phyloP scores from a whole-genome alignment of 2,113 vertebrate genomes.

The Upupa epops region DNA sequence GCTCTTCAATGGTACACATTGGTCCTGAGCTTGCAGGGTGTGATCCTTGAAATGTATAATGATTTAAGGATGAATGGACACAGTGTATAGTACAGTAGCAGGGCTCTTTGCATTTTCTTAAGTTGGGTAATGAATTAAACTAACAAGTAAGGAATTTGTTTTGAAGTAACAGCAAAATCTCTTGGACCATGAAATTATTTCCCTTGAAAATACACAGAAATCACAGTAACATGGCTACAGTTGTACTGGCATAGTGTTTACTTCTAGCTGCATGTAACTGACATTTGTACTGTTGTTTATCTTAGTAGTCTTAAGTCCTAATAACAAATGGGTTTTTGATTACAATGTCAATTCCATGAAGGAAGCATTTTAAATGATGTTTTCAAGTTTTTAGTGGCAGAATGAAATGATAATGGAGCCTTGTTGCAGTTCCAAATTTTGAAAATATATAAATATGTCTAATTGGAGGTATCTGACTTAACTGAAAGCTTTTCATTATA shows the following conservation, averaged over 20 bases:
- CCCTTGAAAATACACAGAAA: neutral
- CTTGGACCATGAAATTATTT: neutral
- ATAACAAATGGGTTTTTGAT: neutral
- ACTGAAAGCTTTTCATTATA: neutral
- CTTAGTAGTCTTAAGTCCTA: neutral
- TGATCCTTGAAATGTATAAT: too few species aligned
- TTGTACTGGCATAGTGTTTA: neutral
- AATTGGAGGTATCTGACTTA: neutral
- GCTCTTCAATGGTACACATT: too few species aligned
- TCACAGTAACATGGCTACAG: accelerated
- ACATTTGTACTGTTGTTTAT: neutral
- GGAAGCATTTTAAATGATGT: neutral
- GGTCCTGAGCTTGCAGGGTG: too few species aligned
- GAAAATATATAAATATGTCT: neutral
- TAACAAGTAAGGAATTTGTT: neutral
- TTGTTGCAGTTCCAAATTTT: neutral
- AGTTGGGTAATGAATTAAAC: neutral
- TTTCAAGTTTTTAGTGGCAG: neutral
- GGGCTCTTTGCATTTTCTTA: neutral
- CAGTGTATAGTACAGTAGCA: neutral
- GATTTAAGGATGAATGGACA: neutral
- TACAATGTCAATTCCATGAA: accelerated
- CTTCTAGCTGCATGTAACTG: too few species aligned
- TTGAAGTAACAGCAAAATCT: neutral
- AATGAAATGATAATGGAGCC: neutral